phyloP scores from a whole-genome alignment of 2,888 invertebrate genomes.

The Oxytorus armatus region DNA sequence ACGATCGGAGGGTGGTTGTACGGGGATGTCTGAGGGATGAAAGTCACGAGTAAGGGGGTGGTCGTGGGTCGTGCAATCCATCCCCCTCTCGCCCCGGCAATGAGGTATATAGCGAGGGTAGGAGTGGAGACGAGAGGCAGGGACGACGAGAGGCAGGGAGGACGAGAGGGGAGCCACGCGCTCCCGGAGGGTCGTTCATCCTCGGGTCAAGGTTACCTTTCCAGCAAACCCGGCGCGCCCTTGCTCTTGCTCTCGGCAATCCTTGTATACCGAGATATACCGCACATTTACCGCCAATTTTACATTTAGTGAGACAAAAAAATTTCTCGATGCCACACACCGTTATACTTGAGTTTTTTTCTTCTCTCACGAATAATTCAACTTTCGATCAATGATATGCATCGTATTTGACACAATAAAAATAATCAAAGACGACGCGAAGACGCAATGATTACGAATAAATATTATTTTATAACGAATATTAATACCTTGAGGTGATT shows the following conservation, averaged over 20 bases:
- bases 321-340: slow-evolving; percentile 1
- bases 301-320: slow-evolving; percentile 26
- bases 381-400: not conserved
- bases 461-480: not conserved
- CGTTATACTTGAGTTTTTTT: not conserved
- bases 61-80: slow-evolving; percentile 53
- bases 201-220: slow-evolving; percentile 84
- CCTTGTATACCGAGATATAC: slow-evolving; percentile 35
- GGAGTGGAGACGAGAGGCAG: slow-evolving; percentile 11
- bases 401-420: not conserved
- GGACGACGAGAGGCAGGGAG: slow-evolving; percentile 21
- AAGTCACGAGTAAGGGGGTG: slow-evolving; percentile 52
- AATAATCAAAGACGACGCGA: not conserved
- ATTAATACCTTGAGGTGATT: too few relatives aligned
- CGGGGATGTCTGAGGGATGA: slow-evolving; percentile 50
- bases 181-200: slow-evolving; percentile 82
- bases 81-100: too few relatives aligned
- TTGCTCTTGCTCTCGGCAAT: slow-evolving; percentile 61
- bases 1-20: slow-evolving; percentile 42
- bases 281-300: slow-evolving; percentile 49
- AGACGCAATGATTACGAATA: not conserved
- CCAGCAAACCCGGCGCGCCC: slow-evolving; percentile 70
- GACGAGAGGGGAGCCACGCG: slow-evolving; percentile 75
- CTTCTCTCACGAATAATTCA: not conserved
- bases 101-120: slow-evolving; percentile 57